phyloP scores from a whole-genome alignment of 2,113 vertebrate genomes.

The Picathartes gymnocephalus region DNA sequence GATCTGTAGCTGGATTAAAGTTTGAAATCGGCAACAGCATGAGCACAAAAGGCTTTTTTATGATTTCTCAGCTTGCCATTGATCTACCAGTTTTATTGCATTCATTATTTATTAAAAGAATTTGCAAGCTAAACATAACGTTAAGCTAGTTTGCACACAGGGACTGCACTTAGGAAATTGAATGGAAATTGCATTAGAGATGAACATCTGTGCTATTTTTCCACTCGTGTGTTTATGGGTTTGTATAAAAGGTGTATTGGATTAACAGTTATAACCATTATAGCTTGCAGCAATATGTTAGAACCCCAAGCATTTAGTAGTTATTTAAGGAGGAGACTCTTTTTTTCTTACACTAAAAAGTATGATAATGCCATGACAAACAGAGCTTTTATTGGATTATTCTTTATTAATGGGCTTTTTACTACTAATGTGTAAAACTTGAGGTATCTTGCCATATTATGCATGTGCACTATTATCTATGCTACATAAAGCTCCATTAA shows the following conservation, averaged over 20 bases:
- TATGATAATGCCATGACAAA: neutral
- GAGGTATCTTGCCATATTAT: neutral
- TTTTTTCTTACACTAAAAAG: conserved; percentile 24
- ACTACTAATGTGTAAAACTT: neutral
- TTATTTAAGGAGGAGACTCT: conserved; percentile 52
- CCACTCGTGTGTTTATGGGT: conserved; percentile 81
- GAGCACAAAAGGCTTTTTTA: conserved; percentile 80
- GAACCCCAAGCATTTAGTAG: conserved; percentile 57
- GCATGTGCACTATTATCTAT: neutral
- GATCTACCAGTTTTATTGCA: conserved; percentile 89
- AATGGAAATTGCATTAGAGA: conserved; percentile 91
- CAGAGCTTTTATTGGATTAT: conserved; percentile 27
- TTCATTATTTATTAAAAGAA: conserved; percentile 96
- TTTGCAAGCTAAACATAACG: conserved; percentile 92
- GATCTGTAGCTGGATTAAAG: conserved; percentile 76
- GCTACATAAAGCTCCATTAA: conserved; percentile 5
- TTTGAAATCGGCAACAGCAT: conserved; percentile 77
- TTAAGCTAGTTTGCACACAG: conserved; percentile 89
- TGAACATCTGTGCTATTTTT: conserved; percentile 89
- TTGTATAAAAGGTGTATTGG: conserved; percentile 84
- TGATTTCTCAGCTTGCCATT: conserved; percentile 87
- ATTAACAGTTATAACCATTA: conserved; percentile 83
- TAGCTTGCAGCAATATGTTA: conserved; percentile 70
- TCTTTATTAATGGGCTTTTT: conserved; percentile 46
- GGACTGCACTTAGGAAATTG: conserved; percentile 91